Conservation (phyloP, 2,888 invertebrate genomes). For the Brachycybe producta region DNA sequence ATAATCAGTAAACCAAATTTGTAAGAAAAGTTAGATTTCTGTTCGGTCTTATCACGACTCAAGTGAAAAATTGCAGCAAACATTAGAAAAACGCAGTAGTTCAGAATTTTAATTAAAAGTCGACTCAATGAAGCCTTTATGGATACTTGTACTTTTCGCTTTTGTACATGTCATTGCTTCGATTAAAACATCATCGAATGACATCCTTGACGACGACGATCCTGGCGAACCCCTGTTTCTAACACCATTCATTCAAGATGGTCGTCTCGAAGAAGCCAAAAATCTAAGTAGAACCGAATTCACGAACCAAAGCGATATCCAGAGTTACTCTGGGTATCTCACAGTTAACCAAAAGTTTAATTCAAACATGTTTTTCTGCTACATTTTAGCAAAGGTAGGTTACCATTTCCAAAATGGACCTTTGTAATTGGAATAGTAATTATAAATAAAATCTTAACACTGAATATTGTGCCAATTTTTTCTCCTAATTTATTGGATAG, state of each 20-base stretch:
- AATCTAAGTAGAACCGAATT: slow-evolving; percentile 28
- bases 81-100: too few species aligned
- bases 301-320: slow-evolving; percentile 36
- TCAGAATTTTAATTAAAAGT: too few species aligned
- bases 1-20: too few species aligned
- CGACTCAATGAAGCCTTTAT: too few species aligned
- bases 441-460: background rate
- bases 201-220: background rate
- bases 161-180: slow-evolving; percentile 41
- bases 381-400: slow-evolving; percentile 57
- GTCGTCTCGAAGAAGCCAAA: slow-evolving; percentile 42
- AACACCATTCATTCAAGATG: slow-evolving; percentile 57
- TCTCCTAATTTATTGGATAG: background rate
- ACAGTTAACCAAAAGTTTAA: slow-evolving; percentile 64
- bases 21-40: too few species aligned
- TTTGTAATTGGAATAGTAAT: background rate
- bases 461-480: background rate
- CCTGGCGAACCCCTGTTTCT: slow-evolving; percentile 55
- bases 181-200: too few species aligned
- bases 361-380: slow-evolving; percentile 86
- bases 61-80: too few species aligned
- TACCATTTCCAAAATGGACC: background rate
- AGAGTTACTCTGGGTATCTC: slow-evolving; percentile 63
- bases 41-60: too few species aligned
- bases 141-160: too few species aligned